A percentile compares a stretch with the other conserved stretches of the same genome.
Evolutionary conservation across 2,888 invertebrate genomes (phyloP).

Genomic region (Drosophila siamana): DNA sequence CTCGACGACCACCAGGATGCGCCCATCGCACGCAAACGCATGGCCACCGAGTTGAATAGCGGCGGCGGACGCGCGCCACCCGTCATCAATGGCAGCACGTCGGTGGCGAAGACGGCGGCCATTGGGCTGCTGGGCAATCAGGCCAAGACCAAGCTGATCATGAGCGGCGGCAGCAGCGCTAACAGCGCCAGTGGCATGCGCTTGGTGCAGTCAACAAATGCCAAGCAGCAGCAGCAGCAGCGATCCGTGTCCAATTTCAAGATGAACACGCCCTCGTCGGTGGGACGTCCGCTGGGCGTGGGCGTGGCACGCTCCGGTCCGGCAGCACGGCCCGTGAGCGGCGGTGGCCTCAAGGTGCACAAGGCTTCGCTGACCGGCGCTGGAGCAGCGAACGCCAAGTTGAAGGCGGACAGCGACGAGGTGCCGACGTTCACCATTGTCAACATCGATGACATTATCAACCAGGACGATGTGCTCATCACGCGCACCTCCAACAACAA

Average conservation of each 20-base stretch:
- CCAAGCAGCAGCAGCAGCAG: constrained; percentile 26
- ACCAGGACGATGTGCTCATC: constrained; percentile 83
- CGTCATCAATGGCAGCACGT: constrained; percentile 51
- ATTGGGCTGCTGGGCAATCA: constrained; percentile 6
- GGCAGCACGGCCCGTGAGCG: constrained; percentile 4
- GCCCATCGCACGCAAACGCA: constrained; percentile 64
- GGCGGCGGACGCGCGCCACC: constrained; percentile 27
- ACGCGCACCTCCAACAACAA: constrained; percentile 50
- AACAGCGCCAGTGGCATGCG: constrained; percentile 29
- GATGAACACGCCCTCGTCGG: constrained; percentile 1
- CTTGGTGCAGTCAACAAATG: constrained; percentile 25
- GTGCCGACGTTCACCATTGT: constrained; percentile 85
- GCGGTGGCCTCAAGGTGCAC: constrained; percentile 23
- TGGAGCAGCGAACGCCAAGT: not conserved
- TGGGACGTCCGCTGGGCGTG: constrained; percentile 1
- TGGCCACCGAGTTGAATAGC: constrained; percentile 32
- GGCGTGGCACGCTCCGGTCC: not conserved
- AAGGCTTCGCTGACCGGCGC: constrained; percentile 7
- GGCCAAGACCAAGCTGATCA: constrained; percentile 28
- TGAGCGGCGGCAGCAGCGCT: constrained; percentile 7
- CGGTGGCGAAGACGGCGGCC: constrained; percentile 27
- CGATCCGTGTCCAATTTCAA: constrained; percentile 11
- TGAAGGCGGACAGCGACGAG: constrained; percentile 65
- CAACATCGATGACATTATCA: constrained; percentile 85
- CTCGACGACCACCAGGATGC: constrained; percentile 53